Evolutionary conservation across 2,113 vertebrate species (phyloP), one percentile per base, ranked within the genome.

Genomic region (Todiramphus saurophagus): DNA sequence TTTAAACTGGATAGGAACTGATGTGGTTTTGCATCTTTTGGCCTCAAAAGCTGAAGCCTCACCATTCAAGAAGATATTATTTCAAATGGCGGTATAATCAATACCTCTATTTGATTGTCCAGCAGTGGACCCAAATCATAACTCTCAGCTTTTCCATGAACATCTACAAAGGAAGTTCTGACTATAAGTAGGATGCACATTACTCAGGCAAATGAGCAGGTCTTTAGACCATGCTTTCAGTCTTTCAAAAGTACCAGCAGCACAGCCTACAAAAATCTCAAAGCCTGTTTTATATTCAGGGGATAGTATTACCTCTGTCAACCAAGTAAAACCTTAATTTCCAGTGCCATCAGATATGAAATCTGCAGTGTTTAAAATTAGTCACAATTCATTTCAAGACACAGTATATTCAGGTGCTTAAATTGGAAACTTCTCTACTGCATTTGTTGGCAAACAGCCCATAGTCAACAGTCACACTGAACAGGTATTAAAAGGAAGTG

Each of bases 401-500:
- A 41, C 1, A 5, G 11, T 20, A 33, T 27, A 25, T 17, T 37
- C 6, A 53, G 28, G n/a, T 76, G 64, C 33, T 72, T 28, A 63
- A 33, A 63, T 5, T 55, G n/a, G 35, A 58, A 85, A 76, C 16
- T 79, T 48, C 33, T 50, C 35, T n/a, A 20, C 13, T 43, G 35
- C 28, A 43, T 39, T 41, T 75, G 33, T 5, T 64, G 43, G 41
- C 62, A 13, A 93, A 48, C 16, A 77, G 63, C 16, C 44, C 44
- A 14, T 0, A 1, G 69, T 19, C 41, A 84, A 53, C 13, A 51
- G 55, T 8, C 50, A 58, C 66, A 23, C 7, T 16, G 35, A 56
- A 33, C 0, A 5, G 46, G 16, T 53, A 0, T 11, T 63, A 63
- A n/a, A 85, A 1, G 1, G 66, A 59, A 69, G n/a, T 7, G 10